phyloP scores from a whole-genome alignment of 2,113 vertebrate genomes.

The Ceyx melanurus region DNA sequence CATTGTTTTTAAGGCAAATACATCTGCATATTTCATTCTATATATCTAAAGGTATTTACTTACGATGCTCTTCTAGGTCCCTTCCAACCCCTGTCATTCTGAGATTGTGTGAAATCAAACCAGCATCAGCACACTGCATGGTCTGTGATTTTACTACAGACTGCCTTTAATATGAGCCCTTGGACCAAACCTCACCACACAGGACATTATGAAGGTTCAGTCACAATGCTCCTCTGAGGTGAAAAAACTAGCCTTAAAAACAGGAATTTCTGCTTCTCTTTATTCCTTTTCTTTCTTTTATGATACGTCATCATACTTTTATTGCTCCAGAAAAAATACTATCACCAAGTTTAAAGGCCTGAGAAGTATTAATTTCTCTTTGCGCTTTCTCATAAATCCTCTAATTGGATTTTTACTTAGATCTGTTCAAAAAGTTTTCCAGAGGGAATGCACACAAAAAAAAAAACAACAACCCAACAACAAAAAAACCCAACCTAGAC shows the following conservation, averaged over 20 bases:
- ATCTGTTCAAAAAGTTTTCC: neutral
- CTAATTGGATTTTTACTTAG: neutral
- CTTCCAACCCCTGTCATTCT: too few species aligned
- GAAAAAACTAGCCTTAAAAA: neutral
- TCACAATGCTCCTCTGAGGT: neutral
- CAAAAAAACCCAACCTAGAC: neutral
- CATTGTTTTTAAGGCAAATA: neutral
- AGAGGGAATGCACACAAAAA: neutral
- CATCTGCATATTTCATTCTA: neutral
- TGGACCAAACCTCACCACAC: neutral
- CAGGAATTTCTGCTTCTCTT: neutral
- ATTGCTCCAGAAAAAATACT: slow-evolving; percentile 7
- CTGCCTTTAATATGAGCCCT: neutral
- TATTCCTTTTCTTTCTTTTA: neutral
- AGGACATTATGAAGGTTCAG: neutral
- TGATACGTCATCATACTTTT: neutral
- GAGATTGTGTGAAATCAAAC: neutral
- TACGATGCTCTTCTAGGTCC: too few species aligned
- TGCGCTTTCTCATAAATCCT: neutral
- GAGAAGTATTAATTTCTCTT: neutral
- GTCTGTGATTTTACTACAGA: neutral
- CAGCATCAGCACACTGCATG: neutral
- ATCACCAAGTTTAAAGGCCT: neutral
- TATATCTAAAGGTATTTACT: neutral
- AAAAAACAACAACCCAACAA: neutral